A percentile compares a stretch with the other conserved stretches of the same genome.
Conservation (phyloP, 2,797 vertebrate genomes). For the Takifugu ocellatus region DNA sequence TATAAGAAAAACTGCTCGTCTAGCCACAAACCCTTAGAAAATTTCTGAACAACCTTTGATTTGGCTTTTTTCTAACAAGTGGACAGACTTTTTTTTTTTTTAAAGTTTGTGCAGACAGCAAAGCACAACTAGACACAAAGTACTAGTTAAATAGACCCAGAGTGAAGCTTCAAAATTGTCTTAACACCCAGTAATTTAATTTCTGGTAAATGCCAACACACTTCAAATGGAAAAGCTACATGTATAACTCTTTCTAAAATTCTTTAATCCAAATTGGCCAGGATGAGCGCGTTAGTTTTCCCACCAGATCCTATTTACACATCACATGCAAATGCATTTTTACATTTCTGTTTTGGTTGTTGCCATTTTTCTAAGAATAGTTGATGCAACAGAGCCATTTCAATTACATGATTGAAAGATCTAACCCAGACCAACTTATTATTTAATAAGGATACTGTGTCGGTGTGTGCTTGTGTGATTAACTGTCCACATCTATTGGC, state of each 20-base stretch:
- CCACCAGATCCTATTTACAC: neutral
- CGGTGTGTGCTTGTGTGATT: no score
- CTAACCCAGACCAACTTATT: no score
- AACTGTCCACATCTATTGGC: neutral
- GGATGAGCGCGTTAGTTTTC: neutral
- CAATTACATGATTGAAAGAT: no score
- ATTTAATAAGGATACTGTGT: no score
- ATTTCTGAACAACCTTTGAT: conserved; percentile 37
- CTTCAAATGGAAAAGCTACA: no score
- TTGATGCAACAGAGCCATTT: no score
- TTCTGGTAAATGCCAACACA: no score
- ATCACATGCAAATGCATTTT: neutral
- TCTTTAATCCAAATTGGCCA: neutral
- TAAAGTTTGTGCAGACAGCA: conserved; percentile 7
- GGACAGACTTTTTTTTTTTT: conserved; percentile 11
- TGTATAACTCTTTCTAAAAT: neutral
- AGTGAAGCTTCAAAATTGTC: no score
- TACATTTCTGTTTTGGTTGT: neutral
- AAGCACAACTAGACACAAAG: neutral
- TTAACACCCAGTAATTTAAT: no score
- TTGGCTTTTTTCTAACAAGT: conserved; percentile 17
- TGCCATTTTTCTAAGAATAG: neutral
- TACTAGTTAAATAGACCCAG: neutral
- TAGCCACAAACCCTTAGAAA: conserved; percentile 28
- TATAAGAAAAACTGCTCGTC: conserved; percentile 32